Evolutionary conservation across 1,140 invertebrate genomes (phyloP).

Genomic region (Trypoxylus dichotomus): DNA sequence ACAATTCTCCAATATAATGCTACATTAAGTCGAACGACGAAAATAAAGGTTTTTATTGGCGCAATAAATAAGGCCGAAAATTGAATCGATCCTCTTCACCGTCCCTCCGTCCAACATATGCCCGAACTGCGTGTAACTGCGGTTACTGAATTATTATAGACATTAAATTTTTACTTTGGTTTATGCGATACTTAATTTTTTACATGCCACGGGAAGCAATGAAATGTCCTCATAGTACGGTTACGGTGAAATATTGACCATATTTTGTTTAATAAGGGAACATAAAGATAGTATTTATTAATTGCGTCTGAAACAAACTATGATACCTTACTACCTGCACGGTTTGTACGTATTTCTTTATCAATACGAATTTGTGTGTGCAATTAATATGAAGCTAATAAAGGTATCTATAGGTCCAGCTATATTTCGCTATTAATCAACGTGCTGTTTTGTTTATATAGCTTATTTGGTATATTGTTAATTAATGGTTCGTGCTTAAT

Average conservation of each 20-base stretch:
- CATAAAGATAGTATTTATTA: slow-evolving; percentile 1
- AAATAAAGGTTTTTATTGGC: slow-evolving; percentile 24
- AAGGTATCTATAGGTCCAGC: too few relatives aligned
- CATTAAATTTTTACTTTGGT: slow-evolving; percentile 25
- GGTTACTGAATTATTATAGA: slow-evolving; percentile 17
- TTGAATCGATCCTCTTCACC: slow-evolving; percentile 6
- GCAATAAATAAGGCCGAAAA: slow-evolving; percentile 22
- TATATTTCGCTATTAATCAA: too few relatives aligned
- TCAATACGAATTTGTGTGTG: too few relatives aligned
- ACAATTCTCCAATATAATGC: slow-evolving; percentile 24
- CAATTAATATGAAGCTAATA: too few relatives aligned
- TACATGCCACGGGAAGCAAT: slow-evolving; percentile 14
- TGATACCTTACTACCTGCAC: too few relatives aligned
- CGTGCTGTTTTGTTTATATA: too few relatives aligned
- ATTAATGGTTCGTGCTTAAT: too few relatives aligned
- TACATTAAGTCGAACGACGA: slow-evolving; percentile 23
- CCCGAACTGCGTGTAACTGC: not conserved
- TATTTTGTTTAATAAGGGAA: slow-evolving; percentile 9
- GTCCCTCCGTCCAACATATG: not conserved
- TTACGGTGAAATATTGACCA: slow-evolving; percentile 14
- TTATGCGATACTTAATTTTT: slow-evolving; percentile 21
- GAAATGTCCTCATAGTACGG: not conserved
- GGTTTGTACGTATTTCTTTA: too few relatives aligned
- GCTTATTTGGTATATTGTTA: too few relatives aligned
- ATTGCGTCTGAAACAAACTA: not conserved